Evolutionary conservation across 2,797 vertebrate species (phyloP).

Genomic region (Xiphorhynchus erythropygius): DNA sequence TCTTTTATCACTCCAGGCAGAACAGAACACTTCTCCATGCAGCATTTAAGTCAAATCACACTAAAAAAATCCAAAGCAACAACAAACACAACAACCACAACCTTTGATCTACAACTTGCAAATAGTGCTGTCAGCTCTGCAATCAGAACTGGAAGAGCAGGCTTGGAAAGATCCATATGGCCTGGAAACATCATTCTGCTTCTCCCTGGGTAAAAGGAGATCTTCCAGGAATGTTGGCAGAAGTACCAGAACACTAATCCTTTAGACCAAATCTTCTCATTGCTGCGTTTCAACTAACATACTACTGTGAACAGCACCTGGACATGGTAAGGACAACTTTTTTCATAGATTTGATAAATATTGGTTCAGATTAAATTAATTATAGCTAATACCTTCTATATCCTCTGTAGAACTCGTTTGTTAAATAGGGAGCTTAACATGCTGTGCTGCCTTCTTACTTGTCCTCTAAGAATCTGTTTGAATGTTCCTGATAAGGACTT

Average conservation of each 20-base stretch:
- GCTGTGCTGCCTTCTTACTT: not conserved
- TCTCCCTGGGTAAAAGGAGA: slow-evolving; percentile 38
- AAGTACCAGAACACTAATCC: slow-evolving; percentile 35
- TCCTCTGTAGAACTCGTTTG: not conserved
- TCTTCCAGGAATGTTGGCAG: slow-evolving; percentile 49
- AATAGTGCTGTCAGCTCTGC: not conserved
- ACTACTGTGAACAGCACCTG: not conserved
- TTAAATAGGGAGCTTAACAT: not conserved
- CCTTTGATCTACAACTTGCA: not conserved
- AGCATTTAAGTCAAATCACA: not conserved
- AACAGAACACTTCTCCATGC: not conserved
- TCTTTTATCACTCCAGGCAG: not conserved
- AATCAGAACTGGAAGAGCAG: not conserved
- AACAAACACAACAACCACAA: not conserved
- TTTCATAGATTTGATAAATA: slow-evolving; percentile 7
- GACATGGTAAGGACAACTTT: slow-evolving; percentile 30
- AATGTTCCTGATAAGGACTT: not conserved
- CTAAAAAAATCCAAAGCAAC: not conserved
- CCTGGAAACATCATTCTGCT: not conserved
- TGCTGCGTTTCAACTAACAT: not conserved
- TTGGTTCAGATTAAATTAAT: not conserved
- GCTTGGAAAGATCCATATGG: not conserved
- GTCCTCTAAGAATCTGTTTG: not conserved
- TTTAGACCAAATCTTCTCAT: slow-evolving; percentile 16
- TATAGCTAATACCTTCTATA: not conserved